A percentile compares a stretch with the other conserved stretches of the same genome.
phyloP scores from a whole-genome alignment of 2,888 invertebrate species.

The Sepioteuthis lessoniana region DNA sequence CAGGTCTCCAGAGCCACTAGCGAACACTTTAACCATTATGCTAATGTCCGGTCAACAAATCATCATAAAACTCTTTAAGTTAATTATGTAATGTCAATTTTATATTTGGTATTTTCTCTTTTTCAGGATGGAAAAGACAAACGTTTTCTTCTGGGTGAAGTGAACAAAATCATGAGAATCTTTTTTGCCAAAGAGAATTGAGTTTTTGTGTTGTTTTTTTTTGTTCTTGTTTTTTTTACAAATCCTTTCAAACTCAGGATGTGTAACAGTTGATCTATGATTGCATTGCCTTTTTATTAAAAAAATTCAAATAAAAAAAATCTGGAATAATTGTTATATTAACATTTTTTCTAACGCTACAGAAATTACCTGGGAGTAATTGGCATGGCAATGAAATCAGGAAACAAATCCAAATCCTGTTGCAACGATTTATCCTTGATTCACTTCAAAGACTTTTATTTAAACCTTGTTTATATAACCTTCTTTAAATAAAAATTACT shows the following conservation, averaged over 20 bases:
- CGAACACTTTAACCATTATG: too few species aligned
- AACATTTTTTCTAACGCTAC: too few species aligned
- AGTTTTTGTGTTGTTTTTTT: not conserved
- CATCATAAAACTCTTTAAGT: too few species aligned
- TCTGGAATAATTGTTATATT: too few species aligned
- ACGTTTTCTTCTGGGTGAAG: constrained; percentile 83
- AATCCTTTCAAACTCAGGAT: not conserved
- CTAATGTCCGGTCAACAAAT: too few species aligned
- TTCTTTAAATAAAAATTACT: not conserved
- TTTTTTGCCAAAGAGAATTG: not conserved
- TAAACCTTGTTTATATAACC: not conserved
- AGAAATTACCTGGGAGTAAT: not conserved
- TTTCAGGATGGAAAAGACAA: constrained; percentile 92
- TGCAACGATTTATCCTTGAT: not conserved
- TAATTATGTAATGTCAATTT: too few species aligned
- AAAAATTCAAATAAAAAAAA: not conserved
- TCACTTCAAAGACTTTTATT: not conserved
- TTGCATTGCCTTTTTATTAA: not conserved
- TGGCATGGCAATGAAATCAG: not conserved
- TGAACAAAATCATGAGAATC: constrained; percentile 60
- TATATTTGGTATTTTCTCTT: constrained; percentile 68
- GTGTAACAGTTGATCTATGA: not conserved
- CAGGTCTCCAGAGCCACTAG: too few species aligned
- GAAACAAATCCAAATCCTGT: not conserved
- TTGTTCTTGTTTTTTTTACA: too few species aligned